Conservation (phyloP, 2,888 invertebrate genomes). For the Ornithoptera alexandrae region DNA sequence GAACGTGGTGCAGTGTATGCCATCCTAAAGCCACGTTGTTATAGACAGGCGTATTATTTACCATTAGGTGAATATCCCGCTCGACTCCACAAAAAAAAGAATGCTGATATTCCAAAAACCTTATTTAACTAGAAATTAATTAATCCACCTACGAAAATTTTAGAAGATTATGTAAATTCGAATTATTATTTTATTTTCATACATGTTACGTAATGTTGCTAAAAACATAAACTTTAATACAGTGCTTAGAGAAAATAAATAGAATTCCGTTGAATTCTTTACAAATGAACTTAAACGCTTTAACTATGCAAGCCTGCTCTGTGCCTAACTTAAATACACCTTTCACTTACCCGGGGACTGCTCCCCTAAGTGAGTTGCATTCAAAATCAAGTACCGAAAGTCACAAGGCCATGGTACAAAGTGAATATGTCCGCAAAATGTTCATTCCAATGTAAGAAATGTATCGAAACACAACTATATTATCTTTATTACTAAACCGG, state of each 20-base stretch:
- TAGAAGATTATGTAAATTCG: not conserved
- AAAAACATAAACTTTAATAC: not conserved
- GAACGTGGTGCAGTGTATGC: too few species aligned
- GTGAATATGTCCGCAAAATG: constrained; percentile 8
- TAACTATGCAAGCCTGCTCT: constrained; percentile 5
- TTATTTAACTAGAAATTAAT: too few species aligned
- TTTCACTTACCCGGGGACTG: constrained; percentile 22
- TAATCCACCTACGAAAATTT: not conserved
- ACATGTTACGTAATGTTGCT: not conserved
- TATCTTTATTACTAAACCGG: not conserved
- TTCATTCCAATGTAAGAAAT: constrained; percentile 2
- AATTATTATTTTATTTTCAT: not conserved
- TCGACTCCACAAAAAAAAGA: too few species aligned
- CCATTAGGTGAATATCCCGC: too few species aligned
- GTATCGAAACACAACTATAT: not conserved
- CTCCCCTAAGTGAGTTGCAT: constrained; percentile 15
- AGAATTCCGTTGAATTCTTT: constrained; percentile 1
- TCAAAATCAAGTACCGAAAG: constrained; percentile 19
- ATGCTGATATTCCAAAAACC: too few species aligned
- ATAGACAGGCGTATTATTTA: too few species aligned
- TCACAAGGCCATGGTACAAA: constrained; percentile 12
- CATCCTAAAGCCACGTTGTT: too few species aligned
- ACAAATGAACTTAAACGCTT: constrained; percentile 3
- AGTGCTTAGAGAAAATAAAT: not conserved
- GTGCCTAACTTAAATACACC: constrained; percentile 14